Evolutionary conservation across 35 echinoderm and acorn worm species (phyloP).

Genomic region (Apostichopus californicus): DNA sequence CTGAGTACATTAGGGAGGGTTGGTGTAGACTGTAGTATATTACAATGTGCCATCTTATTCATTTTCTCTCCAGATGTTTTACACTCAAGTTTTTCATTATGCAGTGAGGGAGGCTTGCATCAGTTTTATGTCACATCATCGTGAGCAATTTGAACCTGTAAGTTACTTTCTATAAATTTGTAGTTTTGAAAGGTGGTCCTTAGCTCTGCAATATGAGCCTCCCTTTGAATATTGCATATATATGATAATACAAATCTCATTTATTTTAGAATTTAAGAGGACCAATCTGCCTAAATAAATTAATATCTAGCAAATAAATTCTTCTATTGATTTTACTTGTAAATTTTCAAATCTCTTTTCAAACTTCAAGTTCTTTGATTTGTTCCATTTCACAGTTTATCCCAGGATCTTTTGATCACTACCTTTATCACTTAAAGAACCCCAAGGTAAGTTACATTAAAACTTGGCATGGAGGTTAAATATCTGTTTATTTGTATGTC

Average conservation of each 20-base stretch:
- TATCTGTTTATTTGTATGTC: no score
- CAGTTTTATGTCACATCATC: constrained; percentile 79
- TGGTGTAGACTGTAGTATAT: no score
- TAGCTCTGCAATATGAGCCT: no score
- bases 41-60: no score
- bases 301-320: no score
- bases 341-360: neutral
- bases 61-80: constrained; percentile 68
- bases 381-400: constrained; percentile 74
- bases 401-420: constrained; percentile 88
- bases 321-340: no score
- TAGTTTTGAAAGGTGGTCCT: neutral
- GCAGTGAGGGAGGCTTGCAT: constrained; percentile 89
- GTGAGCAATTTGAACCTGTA: constrained; percentile 88
- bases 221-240: no score
- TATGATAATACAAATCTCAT: no score
- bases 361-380: neutral
- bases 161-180: constrained; percentile 28
- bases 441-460: constrained; percentile 71
- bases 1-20: no score
- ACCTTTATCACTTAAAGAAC: constrained; percentile 73
- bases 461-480: neutral
- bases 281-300: no score
- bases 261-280: no score
- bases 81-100: constrained; percentile 89